Percentiles rank a stretch among this genome's conserved stretches.
Conservation (phyloP, 1,140 invertebrate species). For the Drosophila bocki region DNA sequence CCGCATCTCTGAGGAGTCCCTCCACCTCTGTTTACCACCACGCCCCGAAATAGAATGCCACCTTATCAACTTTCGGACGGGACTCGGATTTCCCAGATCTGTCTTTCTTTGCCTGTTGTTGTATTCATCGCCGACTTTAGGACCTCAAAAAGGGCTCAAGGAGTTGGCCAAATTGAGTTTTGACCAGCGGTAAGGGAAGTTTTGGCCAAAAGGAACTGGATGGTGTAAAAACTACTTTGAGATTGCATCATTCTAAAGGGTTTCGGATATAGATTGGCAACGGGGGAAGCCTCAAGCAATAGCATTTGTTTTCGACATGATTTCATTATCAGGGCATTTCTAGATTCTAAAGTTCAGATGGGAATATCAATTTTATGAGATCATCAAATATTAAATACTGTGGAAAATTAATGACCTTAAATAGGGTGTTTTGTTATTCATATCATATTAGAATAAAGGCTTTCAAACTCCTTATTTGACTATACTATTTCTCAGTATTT, state of each 20-base stretch:
- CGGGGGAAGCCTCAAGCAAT: constrained; percentile 24
- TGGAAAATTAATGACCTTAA: background rate
- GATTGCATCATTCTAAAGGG: constrained; percentile 3
- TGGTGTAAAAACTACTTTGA: background rate
- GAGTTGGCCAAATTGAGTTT: background rate
- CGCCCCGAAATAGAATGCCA: constrained; percentile 22
- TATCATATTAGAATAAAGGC: background rate
- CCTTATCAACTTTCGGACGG: constrained; percentile 46
- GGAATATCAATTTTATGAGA: constrained; percentile 1
- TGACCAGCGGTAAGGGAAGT: background rate
- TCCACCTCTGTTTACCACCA: background rate
- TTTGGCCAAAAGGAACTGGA: background rate
- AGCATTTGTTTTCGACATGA: constrained; percentile 21
- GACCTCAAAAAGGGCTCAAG: constrained; percentile 2
- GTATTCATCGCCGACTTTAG: constrained; percentile 49
- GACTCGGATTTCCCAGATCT: constrained; percentile 54
- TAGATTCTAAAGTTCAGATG: constrained; percentile 24
- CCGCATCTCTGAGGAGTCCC: constrained; percentile 6
- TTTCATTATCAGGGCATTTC: constrained; percentile 17
- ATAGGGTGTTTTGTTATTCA: background rate
- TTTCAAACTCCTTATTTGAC: no score
- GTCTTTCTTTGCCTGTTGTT: constrained; percentile 31
- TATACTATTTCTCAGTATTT: background rate
- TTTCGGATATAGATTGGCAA: background rate
- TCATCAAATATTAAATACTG: background rate